These are phyloP conservation scores for Zosterops pallidus DNA, from an alignment of 2,113 vertebrate genomes.

Conservation along the genomic window DNA sequence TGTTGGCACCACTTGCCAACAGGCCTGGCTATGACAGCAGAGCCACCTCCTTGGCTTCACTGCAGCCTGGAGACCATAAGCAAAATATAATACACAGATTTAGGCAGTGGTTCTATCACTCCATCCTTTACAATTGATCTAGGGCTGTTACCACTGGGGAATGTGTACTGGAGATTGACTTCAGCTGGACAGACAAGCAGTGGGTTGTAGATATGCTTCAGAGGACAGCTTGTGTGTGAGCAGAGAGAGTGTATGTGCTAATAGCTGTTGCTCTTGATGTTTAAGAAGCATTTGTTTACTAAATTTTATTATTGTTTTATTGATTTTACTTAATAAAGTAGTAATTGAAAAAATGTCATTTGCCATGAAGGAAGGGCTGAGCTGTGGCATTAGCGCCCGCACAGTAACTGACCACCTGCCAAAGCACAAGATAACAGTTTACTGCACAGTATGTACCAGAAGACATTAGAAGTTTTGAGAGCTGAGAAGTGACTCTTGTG, in stretches of 20 bases:
- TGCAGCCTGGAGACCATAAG: neutral
- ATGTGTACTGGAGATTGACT: too few species aligned
- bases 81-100: neutral
- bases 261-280: neutral
- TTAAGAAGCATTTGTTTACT: neutral
- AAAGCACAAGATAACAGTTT: neutral
- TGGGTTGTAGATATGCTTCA: rapidly evolving
- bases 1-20: neutral
- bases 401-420: neutral
- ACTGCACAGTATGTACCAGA: neutral
- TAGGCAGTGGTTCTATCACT: neutral
- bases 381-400: rapidly evolving
- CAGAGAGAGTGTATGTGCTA: rapidly evolving
- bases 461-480: neutral
- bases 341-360: neutral
- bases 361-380: neutral
- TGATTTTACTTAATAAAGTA: neutral
- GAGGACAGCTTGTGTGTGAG: rapidly evolving
- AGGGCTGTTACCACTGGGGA: rapidly evolving
- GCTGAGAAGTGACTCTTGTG: neutral
- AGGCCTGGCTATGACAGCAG: neutral
- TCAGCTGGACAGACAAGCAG: neutral
- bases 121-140: neutral
- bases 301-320: neutral
- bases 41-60: neutral